Conservation (phyloP, 2,888 invertebrate species). For the Sinopyrophorus schimmeli region DNA sequence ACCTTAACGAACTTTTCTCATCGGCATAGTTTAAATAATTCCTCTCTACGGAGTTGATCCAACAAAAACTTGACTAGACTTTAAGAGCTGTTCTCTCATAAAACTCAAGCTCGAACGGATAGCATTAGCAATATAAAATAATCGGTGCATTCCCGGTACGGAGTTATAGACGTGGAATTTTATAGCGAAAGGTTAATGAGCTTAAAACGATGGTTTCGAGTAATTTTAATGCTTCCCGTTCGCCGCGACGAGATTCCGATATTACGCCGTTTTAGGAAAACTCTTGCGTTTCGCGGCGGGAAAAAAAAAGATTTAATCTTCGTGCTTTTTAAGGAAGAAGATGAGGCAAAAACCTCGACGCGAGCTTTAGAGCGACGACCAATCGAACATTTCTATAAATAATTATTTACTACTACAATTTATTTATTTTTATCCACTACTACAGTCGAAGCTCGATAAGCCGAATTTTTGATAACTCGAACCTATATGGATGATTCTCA, state of each 20-base stretch:
- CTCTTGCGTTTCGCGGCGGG: no score
- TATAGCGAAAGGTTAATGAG: constrained; percentile 26
- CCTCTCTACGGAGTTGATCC: constrained; percentile 10
- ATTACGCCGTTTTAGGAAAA: not conserved
- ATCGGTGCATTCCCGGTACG: constrained; percentile 25
- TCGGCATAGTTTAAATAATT: constrained; percentile 19
- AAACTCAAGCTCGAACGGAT: constrained; percentile 14
- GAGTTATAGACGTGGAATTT: constrained; percentile 19
- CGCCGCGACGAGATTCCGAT: constrained; percentile 4
- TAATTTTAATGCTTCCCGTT: constrained; percentile 6
- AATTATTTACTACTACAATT: no score
- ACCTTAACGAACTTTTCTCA: no score
- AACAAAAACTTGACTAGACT: constrained; percentile 25
- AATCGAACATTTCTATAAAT: no score
- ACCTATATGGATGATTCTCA: no score
- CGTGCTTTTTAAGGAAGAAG: no score
- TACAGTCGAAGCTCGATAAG: no score
- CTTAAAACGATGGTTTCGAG: constrained; percentile 15
- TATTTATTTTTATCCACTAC: no score
- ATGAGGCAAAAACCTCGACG: no score
- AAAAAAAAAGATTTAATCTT: no score
- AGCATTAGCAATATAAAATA: constrained; percentile 20
- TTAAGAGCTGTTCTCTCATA: constrained; percentile 18
- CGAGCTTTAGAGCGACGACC: no score
- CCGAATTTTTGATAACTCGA: no score